phyloP scores from a whole-genome alignment of 2,888 invertebrate genomes.

The Odontocerum albicorne region DNA sequence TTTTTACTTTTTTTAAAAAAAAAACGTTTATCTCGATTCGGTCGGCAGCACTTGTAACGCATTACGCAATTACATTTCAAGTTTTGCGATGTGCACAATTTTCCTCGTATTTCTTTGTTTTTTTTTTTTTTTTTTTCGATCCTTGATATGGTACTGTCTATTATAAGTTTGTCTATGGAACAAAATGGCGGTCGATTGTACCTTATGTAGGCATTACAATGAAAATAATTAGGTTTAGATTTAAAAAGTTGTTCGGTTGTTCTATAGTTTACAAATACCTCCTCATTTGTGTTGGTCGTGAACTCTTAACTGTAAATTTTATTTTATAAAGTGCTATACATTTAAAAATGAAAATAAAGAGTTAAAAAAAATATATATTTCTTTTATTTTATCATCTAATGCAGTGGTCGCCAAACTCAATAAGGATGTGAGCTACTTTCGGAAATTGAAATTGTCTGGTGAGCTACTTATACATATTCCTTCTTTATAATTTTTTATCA shows the following conservation, averaged over 20 bases:
- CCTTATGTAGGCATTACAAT: slow-evolving; percentile 22
- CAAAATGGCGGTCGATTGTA: slow-evolving; percentile 22
- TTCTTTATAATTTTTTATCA: too few species aligned
- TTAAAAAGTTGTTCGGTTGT: slow-evolving; percentile 24
- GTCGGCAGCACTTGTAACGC: slow-evolving; percentile 21
- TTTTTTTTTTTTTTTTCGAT: slow-evolving; percentile 9
- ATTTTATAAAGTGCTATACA: slow-evolving; percentile 35
- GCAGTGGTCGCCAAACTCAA: too few species aligned
- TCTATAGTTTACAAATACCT: slow-evolving; percentile 22
- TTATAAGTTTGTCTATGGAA: slow-evolving; percentile 1
- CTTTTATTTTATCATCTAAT: slow-evolving; percentile 5
- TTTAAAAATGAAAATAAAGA: slow-evolving; percentile 34
- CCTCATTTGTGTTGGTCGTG: slow-evolving; percentile 32
- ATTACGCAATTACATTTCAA: slow-evolving; percentile 2
- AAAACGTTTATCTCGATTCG: slow-evolving; percentile 10
- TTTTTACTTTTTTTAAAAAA: slow-evolving; percentile 15
- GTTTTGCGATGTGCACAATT: slow-evolving; percentile 1
- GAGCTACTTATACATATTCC: too few species aligned
- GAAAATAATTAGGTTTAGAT: slow-evolving; percentile 22
- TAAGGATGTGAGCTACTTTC: too few species aligned
- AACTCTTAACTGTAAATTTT: slow-evolving; percentile 34
- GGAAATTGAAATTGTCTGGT: too few species aligned
- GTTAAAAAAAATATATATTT: slow-evolving; percentile 9
- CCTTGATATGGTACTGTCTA: slow-evolving; percentile 1
- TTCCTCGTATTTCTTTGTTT: not conserved